Evolutionary conservation across 2,888 invertebrate genomes (phyloP), one percentile per base, ranked within the genome.

Genomic region (Oasisia sp.): DNA sequence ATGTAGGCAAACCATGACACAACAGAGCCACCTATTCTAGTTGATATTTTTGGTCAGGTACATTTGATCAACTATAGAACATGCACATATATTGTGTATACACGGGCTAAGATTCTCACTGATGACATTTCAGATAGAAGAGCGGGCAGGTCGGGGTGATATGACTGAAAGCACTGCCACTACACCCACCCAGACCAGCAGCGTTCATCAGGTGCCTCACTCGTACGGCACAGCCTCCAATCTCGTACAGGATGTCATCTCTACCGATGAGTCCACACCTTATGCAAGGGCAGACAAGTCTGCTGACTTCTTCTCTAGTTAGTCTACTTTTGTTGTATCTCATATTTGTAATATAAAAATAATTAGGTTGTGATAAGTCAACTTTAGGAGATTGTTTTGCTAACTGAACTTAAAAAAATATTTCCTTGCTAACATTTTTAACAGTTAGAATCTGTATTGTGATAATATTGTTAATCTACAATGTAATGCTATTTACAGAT

Each of bases 181-280:
- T 19, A 7, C 74, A 27, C n/a, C 74, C 1, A 5, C 74, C 1
- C 74, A 74, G 19, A 74, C 74, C 74, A 74, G 74, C 74, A 74
- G 74, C n/a, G 74, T 74, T 27, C 74, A 74, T 27, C 74, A 74
- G 27, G 74, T 74, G 50, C 58, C 91, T 27, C 91, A 91, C n/a
- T 12, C 92, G 32, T 44, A 8, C 38, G 89, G 32, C 58, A 58
- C 91, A 32, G 91, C 91, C 92, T 56, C 92, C 91, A 32, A n/a
- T 90, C 92, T 32, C 91, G 89, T 44, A 9, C 92, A 93, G 56
- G 93, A 93, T 32, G 92, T 93, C 32, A 91, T 93, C 74, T 90
- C 92, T 32, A 91, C 93, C 74, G 93, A 93, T 27, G 93, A 93
- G n/a, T 74, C 93, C 0, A 91, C 93, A 19, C 92, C 93, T 0